These are phyloP conservation scores for Phorcus lineatus DNA, from an alignment of 2,888 invertebrate genomes.

Conservation along the genomic window DNA sequence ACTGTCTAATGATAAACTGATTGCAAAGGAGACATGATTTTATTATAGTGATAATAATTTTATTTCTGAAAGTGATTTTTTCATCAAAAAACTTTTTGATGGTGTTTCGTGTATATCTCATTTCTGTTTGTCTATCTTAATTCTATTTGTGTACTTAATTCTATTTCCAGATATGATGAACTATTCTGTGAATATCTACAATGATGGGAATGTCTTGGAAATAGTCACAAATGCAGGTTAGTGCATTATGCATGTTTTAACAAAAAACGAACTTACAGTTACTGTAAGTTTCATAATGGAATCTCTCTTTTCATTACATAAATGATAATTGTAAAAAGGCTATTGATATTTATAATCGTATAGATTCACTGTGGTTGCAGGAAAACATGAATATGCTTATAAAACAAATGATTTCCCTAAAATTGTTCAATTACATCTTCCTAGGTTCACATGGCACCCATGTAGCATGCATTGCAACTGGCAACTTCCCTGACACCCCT, in stretches of 20 bases:
- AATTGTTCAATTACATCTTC: not conserved
- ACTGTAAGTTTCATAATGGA: too few species aligned
- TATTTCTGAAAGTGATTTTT: too few species aligned
- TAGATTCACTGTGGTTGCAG: not conserved
- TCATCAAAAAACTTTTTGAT: too few species aligned
- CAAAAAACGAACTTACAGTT: too few species aligned
- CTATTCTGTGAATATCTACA: conserved; percentile 90
- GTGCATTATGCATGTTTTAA: conserved; percentile 26
- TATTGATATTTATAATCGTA: not conserved
- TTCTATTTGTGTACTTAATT: too few species aligned
- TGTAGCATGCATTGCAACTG: conserved; percentile 96
- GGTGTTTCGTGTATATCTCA: too few species aligned
- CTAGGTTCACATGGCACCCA: conserved; percentile 97
- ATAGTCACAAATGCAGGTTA: conserved; percentile 94
- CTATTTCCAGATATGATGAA: conserved; percentile 81
- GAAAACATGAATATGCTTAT: not conserved
- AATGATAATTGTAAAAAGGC: too few species aligned
- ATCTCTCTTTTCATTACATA: too few species aligned
- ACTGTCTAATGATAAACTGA: too few species aligned
- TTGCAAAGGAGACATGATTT: too few species aligned
- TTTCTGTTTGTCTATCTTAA: too few species aligned
- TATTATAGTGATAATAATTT: too few species aligned
- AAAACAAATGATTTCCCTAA: not conserved
- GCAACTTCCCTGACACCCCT: conserved; percentile 88
- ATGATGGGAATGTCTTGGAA: conserved; percentile 92